Evolutionary conservation across 2,113 vertebrate genomes (phyloP).

Genomic region (Channa maculata): DNA sequence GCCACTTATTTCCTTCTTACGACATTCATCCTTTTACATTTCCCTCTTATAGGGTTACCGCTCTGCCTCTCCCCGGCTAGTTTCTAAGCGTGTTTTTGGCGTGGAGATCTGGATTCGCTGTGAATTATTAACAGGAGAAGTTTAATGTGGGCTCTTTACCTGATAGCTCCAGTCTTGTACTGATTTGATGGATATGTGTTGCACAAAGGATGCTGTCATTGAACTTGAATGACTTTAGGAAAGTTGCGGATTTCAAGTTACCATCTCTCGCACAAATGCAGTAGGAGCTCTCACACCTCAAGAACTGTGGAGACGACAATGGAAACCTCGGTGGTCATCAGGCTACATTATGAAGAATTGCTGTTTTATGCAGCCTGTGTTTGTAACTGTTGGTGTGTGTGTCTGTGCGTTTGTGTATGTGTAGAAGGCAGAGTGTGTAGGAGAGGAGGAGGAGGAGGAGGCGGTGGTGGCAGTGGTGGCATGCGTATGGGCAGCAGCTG

Average conservation of each 20-base stretch:
- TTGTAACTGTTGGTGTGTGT: constrained; percentile 71
- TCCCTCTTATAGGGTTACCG: constrained; percentile 66
- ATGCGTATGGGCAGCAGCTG: constrained; percentile 86
- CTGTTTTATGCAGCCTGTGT: constrained; percentile 66
- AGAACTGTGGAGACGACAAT: not conserved
- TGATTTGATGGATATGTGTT: constrained; percentile 32
- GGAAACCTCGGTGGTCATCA: constrained; percentile 1
- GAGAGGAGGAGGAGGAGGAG: constrained; percentile 50
- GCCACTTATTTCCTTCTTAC: constrained; percentile 48
- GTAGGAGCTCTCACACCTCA: not conserved
- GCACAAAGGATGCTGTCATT: not conserved
- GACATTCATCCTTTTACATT: constrained; percentile 42
- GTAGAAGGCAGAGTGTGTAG: constrained; percentile 65
- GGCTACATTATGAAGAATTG: constrained; percentile 58
- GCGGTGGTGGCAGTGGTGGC: constrained; percentile 34
- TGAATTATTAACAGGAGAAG: constrained; percentile 75
- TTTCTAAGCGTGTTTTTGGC: constrained; percentile 21
- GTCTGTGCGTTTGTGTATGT: constrained; percentile 74
- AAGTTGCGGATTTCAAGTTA: not conserved
- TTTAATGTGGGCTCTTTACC: constrained; percentile 35
- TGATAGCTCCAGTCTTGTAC: constrained; percentile 27
- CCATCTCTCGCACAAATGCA: not conserved
- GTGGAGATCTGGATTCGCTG: constrained; percentile 32
- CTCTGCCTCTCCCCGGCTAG: constrained; percentile 27
- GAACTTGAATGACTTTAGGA: not conserved